Evolutionary conservation across 2,113 vertebrate species (phyloP).

Genomic region (Terrapene triunguis): DNA sequence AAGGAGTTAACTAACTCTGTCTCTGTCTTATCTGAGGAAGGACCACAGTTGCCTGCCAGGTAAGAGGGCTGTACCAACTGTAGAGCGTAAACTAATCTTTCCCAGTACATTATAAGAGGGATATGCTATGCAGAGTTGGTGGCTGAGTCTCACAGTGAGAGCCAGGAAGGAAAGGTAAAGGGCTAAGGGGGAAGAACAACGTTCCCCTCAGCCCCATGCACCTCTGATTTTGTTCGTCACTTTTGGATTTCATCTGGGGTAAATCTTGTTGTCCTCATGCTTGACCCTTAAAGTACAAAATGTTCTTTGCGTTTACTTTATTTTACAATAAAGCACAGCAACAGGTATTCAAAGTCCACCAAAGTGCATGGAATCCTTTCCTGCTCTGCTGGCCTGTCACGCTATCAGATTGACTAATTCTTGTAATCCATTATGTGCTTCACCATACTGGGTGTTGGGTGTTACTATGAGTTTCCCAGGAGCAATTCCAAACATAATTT

Average conservation of each 20-base stretch:
- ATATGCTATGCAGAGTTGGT: background rate
- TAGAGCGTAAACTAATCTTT: background rate
- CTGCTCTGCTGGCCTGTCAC: background rate
- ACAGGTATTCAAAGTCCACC: background rate
- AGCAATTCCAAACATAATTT: background rate
- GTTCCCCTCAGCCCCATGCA: background rate
- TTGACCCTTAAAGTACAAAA: background rate
- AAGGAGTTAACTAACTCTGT: conserved; percentile 20
- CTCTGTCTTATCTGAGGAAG: background rate
- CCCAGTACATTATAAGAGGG: background rate
- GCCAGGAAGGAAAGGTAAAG: background rate
- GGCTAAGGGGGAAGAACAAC: background rate
- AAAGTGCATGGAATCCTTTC: background rate
- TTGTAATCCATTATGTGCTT: background rate
- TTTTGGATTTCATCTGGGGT: background rate
- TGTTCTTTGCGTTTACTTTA: background rate
- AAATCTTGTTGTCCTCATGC: background rate
- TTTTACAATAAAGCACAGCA: background rate
- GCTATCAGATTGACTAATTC: background rate
- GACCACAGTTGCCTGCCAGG: conserved; percentile 7
- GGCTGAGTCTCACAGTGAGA: background rate
- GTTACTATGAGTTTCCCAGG: background rate
- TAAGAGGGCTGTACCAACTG: background rate
- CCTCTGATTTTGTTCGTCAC: background rate
- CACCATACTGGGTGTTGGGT: background rate